These are phyloP conservation scores for Triplophysa siluroides DNA, from an alignment of 2,113 vertebrate species.

Conservation along the genomic window DNA sequence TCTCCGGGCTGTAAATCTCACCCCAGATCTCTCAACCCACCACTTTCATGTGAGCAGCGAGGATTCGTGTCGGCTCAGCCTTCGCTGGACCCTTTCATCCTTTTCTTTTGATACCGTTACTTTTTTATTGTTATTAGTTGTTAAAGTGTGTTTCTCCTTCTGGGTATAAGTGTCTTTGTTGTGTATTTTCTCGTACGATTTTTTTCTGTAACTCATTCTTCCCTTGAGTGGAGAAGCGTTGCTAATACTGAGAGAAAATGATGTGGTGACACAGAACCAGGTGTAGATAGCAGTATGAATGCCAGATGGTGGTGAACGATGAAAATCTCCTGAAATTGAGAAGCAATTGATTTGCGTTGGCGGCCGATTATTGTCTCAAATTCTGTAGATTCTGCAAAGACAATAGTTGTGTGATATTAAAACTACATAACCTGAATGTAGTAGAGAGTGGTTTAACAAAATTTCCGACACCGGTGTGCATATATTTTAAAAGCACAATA, in stretches of 20 bases:
- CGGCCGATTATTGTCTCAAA: not conserved
- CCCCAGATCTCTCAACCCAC: not conserved
- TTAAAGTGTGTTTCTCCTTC: constrained; percentile 39
- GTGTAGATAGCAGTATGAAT: not conserved
- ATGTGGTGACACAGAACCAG: not conserved
- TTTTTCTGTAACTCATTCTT: not conserved
- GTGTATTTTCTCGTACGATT: constrained; percentile 17
- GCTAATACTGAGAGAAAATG: not conserved
- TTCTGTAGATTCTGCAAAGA: not conserved
- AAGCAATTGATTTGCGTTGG: not conserved
- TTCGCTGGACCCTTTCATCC: constrained; percentile 37
- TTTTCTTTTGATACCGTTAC: constrained; percentile 33
- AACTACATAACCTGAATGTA: too few relatives aligned
- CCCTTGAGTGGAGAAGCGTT: not conserved
- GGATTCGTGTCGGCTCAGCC: constrained; percentile 8
- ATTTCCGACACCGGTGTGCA: too few relatives aligned
- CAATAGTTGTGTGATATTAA: too few relatives aligned
- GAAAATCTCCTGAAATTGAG: not conserved
- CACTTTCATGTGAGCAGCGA: constrained; percentile 39
- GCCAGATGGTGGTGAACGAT: not conserved
- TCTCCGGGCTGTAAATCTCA: constrained; percentile 6
- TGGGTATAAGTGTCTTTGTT: constrained; percentile 45
- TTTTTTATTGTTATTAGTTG: constrained; percentile 31
- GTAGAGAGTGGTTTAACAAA: too few relatives aligned
- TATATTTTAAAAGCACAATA: too few relatives aligned